A percentile compares a stretch with the other conserved stretches of the same genome.
phyloP scores from a whole-genome alignment of 2,888 invertebrate species.

The Spilarctia lutea region DNA sequence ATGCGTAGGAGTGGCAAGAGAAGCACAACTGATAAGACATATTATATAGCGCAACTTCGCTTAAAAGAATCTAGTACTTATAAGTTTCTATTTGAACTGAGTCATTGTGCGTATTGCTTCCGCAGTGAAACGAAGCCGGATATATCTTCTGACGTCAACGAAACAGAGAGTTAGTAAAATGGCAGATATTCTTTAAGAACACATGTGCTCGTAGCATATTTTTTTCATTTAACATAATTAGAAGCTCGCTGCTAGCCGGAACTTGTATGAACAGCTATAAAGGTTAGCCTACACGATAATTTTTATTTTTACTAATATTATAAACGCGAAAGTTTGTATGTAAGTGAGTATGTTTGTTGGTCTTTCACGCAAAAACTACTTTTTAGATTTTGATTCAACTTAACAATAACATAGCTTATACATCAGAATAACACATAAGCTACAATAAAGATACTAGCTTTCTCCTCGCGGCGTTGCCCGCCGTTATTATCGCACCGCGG shows the following conservation, averaged over 20 bases:
- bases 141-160: constrained; percentile 38
- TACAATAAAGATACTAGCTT: too few relatives aligned
- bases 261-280: constrained; percentile 52
- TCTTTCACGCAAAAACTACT: too few relatives aligned
- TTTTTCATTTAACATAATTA: constrained; percentile 58
- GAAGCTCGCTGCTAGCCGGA: constrained; percentile 66
- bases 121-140: constrained; percentile 46
- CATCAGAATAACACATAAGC: too few relatives aligned
- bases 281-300: constrained; percentile 32
- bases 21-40: too few relatives aligned
- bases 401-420: too few relatives aligned
- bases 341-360: too few relatives aligned
- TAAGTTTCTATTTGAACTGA: constrained; percentile 24
- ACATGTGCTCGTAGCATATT: constrained; percentile 29
- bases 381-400: too few relatives aligned
- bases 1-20: neutral
- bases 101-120: constrained; percentile 36
- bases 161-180: constrained; percentile 44
- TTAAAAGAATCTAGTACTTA: neutral
- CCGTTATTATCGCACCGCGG: too few relatives aligned
- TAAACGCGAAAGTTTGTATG: too few relatives aligned
- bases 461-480: too few relatives aligned
- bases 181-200: constrained; percentile 38
- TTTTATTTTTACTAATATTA: too few relatives aligned
- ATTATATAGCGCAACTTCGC: too few relatives aligned